Evolutionary conservation across 2,797 vertebrate genomes (phyloP).

Genomic region (Petrocephalus schoutedeni): DNA sequence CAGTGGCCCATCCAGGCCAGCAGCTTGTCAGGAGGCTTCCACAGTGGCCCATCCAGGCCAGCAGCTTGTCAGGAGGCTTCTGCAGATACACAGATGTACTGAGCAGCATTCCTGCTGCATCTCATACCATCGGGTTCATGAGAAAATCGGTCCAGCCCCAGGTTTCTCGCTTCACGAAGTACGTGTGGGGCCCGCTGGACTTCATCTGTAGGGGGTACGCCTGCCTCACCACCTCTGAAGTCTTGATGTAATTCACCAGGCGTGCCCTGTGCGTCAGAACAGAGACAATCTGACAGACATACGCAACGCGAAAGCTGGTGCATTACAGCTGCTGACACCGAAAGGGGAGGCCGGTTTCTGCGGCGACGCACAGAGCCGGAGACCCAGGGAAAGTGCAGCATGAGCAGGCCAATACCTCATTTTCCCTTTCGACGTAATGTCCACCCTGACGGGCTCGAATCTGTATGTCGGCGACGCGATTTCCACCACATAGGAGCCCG

Average conservation of each 20-base stretch:
- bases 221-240: slow-evolving; percentile 88
- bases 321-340: background rate
- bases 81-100: background rate
- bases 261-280: slow-evolving; percentile 69
- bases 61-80: background rate
- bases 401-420: slow-evolving; percentile 75
- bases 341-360: background rate
- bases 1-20: background rate
- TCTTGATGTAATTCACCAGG: slow-evolving; percentile 93
- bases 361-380: background rate
- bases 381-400: background rate
- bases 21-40: background rate
- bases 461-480: slow-evolving; percentile 80
- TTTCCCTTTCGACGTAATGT: slow-evolving; percentile 98
- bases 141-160: slow-evolving; percentile 99
- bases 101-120: background rate
- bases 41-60: background rate
- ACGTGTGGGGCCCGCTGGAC: slow-evolving; percentile 78
- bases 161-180: slow-evolving; percentile 95
- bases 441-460: slow-evolving; percentile 90
- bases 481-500: slow-evolving; percentile 94
- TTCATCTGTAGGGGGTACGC: slow-evolving; percentile 91
- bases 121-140: slow-evolving; percentile 95
- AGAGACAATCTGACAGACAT: background rate
- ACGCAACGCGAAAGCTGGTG: background rate